phyloP scores from a whole-genome alignment of 2,113 vertebrate species.

The Zeus faber region DNA sequence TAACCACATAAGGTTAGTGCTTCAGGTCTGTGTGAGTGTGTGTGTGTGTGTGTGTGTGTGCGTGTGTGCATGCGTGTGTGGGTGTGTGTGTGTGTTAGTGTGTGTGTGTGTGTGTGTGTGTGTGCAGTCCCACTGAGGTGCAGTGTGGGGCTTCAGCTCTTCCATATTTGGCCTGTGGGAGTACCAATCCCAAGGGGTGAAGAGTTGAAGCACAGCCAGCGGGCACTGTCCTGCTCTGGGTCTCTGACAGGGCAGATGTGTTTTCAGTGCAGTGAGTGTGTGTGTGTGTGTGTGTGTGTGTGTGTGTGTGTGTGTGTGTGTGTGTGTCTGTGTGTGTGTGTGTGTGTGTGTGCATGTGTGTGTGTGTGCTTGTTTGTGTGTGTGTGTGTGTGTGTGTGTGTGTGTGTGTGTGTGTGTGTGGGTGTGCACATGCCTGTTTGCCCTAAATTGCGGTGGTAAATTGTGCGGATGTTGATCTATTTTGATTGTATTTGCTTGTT shows the following conservation, averaged over 20 bases:
- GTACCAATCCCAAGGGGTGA: conserved; percentile 67
- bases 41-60: conserved; percentile 9
- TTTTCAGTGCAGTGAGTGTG: conserved; percentile 36
- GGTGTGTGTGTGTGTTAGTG: conserved; percentile 4
- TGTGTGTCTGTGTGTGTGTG: not conserved
- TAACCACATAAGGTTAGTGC: conserved; percentile 68
- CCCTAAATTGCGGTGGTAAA: too few species aligned
- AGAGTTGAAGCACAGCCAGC: conserved; percentile 66
- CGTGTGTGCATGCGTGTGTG: not conserved
- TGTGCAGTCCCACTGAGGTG: conserved; percentile 35
- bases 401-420: not conserved
- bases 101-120: conserved; percentile 6
- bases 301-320: conserved; percentile 25
- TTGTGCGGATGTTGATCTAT: not conserved
- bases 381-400: not conserved
- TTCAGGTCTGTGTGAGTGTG: conserved; percentile 4
- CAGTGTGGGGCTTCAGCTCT: conserved; percentile 45
- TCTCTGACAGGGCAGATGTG: conserved; percentile 68
- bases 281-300: conserved; percentile 9
- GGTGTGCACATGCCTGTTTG: not conserved
- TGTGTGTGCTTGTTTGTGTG: not conserved
- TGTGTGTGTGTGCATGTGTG: not conserved
- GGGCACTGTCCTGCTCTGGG: conserved; percentile 58
- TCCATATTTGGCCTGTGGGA: conserved; percentile 72
- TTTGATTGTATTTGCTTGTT: not conserved